phyloP scores from a whole-genome alignment of 2,797 vertebrate genomes.

The Dicrostonyx torquatus region DNA sequence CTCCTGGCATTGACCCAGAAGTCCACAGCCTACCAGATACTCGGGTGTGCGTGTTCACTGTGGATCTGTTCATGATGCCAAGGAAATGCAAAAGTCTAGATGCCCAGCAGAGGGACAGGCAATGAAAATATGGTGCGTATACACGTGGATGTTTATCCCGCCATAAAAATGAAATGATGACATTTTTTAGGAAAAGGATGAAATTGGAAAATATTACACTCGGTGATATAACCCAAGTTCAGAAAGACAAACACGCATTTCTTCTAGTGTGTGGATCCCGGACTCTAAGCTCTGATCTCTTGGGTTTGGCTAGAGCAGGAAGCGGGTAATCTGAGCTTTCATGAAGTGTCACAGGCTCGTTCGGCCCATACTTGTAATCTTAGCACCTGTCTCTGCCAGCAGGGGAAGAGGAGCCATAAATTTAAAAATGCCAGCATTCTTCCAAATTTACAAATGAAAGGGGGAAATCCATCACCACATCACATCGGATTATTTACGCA shows the following conservation, averaged over 20 bases:
- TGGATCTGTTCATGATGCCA: neutral
- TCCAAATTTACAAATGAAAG: neutral
- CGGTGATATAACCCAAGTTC: neutral
- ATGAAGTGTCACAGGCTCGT: conserved; percentile 86
- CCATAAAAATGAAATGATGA: neutral
- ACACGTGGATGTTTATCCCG: neutral
- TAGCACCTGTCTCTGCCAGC: conserved; percentile 84
- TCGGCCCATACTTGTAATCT: conserved; percentile 89
- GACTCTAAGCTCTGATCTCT: conserved; percentile 63
- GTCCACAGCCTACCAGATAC: neutral
- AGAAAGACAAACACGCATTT: neutral
- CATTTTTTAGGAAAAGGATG: neutral
- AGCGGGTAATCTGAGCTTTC: conserved; percentile 87
- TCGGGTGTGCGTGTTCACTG: too few species aligned
- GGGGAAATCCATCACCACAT: neutral
- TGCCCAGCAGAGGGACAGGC: neutral
- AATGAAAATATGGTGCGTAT: neutral
- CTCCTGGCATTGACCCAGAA: neutral
- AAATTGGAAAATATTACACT: neutral
- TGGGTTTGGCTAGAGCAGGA: conserved; percentile 83
- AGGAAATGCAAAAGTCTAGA: neutral
- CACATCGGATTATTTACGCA: neutral
- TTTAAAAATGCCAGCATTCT: conserved; percentile 60
- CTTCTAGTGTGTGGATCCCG: neutral
- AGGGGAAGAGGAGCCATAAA: conserved; percentile 85